Evolutionary conservation across 2,888 invertebrate genomes (phyloP).

Genomic region (Morpho deidamia): DNA sequence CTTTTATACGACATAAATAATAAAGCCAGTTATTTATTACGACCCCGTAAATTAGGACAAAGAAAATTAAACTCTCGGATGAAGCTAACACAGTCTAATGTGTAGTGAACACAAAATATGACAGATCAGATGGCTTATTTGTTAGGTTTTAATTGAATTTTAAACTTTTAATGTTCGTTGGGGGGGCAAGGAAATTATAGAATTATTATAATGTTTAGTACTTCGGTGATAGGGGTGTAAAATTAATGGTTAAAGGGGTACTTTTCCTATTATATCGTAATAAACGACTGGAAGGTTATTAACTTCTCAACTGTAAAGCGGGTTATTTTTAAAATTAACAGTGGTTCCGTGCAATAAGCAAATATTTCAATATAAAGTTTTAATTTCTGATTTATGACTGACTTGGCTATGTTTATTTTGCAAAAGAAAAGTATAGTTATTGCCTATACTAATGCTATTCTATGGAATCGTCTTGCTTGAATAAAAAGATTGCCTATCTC

Average conservation of each 20-base stretch:
- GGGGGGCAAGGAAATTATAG: conserved; percentile 6
- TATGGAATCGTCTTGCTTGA: too few relatives aligned
- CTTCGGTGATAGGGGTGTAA: not conserved
- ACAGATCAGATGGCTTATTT: conserved; percentile 10
- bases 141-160: conserved; percentile 17
- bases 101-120: not conserved
- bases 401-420: too few relatives aligned
- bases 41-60: conserved; percentile 11
- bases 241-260: not conserved
- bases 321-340: too few relatives aligned
- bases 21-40: conserved; percentile 20
- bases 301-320: too few relatives aligned
- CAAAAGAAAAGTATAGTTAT: too few relatives aligned
- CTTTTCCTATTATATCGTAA: not conserved
- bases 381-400: too few relatives aligned
- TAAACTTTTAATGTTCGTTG: conserved; percentile 16
- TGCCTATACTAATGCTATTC: too few relatives aligned
- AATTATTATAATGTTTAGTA: conserved; percentile 6
- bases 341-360: too few relatives aligned
- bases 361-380: too few relatives aligned
- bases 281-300: not conserved
- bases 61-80: conserved; percentile 11
- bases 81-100: not conserved
- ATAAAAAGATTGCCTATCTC: too few relatives aligned
- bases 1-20: conserved; percentile 26